Conservation (phyloP, 1,140 invertebrate species). For the Drosophila pandora region DNA sequence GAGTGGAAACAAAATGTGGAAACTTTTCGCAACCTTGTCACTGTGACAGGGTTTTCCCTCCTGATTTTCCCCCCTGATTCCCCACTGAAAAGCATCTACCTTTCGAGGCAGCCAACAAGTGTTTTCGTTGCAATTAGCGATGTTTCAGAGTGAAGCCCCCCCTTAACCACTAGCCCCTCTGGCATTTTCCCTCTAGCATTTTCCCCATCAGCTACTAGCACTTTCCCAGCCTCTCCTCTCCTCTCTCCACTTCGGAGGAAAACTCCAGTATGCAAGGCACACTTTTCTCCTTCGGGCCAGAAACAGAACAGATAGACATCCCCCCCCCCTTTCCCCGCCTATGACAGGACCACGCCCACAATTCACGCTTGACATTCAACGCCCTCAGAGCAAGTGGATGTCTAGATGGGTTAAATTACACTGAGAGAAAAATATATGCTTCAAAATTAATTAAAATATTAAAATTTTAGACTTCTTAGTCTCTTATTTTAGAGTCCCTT, state of each 20-base stretch:
- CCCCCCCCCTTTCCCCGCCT: too few relatives aligned
- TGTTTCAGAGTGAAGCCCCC: conserved; percentile 24
- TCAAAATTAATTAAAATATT: too few relatives aligned
- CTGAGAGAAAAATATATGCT: not conserved
- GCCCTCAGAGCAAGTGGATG: conserved; percentile 23
- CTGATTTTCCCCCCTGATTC: not conserved
- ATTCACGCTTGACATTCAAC: conserved; percentile 48
- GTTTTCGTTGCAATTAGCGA: conserved; percentile 68
- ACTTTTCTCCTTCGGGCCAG: conserved; percentile 18
- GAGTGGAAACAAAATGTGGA: not conserved
- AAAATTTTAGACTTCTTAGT: too few relatives aligned
- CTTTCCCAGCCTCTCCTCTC: not conserved
- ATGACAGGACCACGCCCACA: conserved; percentile 44
- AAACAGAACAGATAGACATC: conserved; percentile 36
- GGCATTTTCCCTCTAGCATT: not conserved
- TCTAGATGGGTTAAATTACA: conserved; percentile 25
- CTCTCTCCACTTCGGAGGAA: conserved; percentile 2
- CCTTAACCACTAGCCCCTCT: not conserved
- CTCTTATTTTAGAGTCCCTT: too few relatives aligned
- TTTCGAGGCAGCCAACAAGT: conserved; percentile 53
- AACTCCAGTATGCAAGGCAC: conserved; percentile 42
- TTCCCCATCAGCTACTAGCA: not conserved
- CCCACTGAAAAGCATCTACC: conserved; percentile 9
- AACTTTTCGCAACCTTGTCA: conserved; percentile 6
- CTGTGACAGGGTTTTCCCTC: not conserved